Percentiles rank a stretch among this genome's conserved stretches.
Conservation (phyloP, 2,113 vertebrate species). For the Hippoglossus stenolepis region DNA sequence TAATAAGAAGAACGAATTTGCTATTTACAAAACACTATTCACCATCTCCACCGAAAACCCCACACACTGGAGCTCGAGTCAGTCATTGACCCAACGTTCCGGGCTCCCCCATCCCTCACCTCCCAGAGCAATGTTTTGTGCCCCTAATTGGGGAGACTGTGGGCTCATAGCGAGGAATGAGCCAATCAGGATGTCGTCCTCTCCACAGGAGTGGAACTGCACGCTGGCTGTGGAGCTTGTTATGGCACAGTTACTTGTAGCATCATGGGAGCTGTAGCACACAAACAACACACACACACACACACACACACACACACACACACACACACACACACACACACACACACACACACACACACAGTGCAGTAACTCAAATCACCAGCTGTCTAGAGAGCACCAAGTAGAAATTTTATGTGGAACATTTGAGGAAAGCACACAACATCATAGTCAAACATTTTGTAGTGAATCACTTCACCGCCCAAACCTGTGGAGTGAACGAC, state of each 20-base stretch:
- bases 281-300: not conserved
- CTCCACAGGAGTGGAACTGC: constrained; percentile 71
- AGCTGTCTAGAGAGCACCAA: constrained; percentile 23
- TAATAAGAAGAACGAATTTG: not conserved
- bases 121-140: constrained; percentile 51
- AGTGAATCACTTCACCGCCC: constrained; percentile 1
- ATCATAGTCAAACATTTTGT: constrained; percentile 14
- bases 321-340: not conserved
- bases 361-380: constrained; percentile 25
- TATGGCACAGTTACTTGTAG: constrained; percentile 63
- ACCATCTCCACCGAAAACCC: not conserved
- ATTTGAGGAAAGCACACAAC: constrained; percentile 43
- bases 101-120: constrained; percentile 42
- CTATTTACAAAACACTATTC: constrained; percentile 22
- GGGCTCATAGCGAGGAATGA: constrained; percentile 48
- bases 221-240: constrained; percentile 72
- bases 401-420: constrained; percentile 14
- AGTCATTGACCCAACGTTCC: constrained; percentile 61
- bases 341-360: constrained; percentile 5
- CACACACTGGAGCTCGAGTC: constrained; percentile 14
- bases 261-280: constrained; percentile 48
- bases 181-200: constrained; percentile 69
- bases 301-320: no score
- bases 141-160: constrained; percentile 69
- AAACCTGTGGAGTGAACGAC: constrained; percentile 4